Conservation (phyloP, 2,888 invertebrate genomes). For the Dynastes grantii region DNA sequence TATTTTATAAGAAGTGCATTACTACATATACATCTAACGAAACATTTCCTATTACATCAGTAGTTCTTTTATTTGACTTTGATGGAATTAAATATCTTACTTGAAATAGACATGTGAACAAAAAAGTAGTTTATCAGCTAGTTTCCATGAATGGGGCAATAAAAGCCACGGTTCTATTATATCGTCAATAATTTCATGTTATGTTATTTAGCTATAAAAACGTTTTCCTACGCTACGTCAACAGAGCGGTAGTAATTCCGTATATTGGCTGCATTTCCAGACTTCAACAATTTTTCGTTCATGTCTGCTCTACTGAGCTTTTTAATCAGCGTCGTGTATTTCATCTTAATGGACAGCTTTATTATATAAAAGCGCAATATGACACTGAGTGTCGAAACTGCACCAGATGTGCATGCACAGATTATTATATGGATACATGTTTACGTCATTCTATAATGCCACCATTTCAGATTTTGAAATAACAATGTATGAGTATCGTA, state of each 20-base stretch:
- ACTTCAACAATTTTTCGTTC: slow-evolving; percentile 15
- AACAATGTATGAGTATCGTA: neutral
- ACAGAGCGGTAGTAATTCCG: neutral
- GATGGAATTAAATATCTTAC: no score
- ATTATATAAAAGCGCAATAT: slow-evolving; percentile 36
- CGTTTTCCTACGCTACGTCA: neutral
- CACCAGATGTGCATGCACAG: slow-evolving; percentile 25
- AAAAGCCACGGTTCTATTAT: no score
- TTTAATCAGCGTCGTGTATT: slow-evolving; percentile 26
- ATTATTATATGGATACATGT: slow-evolving; percentile 1
- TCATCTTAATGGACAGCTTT: slow-evolving; percentile 27
- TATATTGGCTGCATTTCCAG: slow-evolving; percentile 16
- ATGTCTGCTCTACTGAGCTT: slow-evolving; percentile 9
- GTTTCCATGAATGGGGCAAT: no score
- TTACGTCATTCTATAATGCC: slow-evolving; percentile 10
- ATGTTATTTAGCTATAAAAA: neutral
- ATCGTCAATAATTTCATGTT: no score
- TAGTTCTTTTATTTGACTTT: no score
- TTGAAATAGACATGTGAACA: no score
- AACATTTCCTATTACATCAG: no score
- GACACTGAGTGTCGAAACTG: slow-evolving; percentile 13
- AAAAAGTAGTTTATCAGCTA: no score
- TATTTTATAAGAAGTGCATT: no score
- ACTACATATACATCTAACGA: no score
- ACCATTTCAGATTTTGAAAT: neutral